A percentile compares a stretch with the other conserved stretches of the same genome.
These are phyloP conservation scores for Brachionus koreanus DNA, from an alignment of 1,140 invertebrate species.

Conservation along the genomic window DNA sequence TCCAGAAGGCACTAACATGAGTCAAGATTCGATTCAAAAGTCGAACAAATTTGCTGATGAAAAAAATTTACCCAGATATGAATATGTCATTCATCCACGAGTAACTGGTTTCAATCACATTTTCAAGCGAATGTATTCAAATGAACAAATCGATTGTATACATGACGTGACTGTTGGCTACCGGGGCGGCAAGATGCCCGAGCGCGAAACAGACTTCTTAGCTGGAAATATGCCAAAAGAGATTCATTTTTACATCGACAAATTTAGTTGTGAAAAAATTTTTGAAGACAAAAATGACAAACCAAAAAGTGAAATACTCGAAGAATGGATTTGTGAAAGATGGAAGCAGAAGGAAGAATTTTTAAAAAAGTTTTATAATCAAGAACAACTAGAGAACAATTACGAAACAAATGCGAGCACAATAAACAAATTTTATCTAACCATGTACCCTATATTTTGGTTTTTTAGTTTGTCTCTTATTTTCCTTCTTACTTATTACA, in stretches of 20 bases:
- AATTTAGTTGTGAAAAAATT: slow-evolving; percentile 5
- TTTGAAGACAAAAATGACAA: background rate
- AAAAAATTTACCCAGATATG: slow-evolving; percentile 67
- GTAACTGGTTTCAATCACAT: slow-evolving; percentile 74
- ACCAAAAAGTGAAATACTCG: background rate
- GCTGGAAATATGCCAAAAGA: slow-evolving; percentile 17
- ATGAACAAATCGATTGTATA: slow-evolving; percentile 52
- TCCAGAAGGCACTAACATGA: slow-evolving; percentile 82
- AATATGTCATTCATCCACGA: slow-evolving; percentile 75
- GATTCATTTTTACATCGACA: slow-evolving; percentile 28
- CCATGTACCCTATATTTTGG: background rate
- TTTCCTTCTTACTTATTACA: background rate
- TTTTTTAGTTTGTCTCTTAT: background rate
- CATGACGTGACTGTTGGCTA: slow-evolving; percentile 39
- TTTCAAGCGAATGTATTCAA: slow-evolving; percentile 65
- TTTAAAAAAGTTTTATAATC: slow-evolving; percentile 17
- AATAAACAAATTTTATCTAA: background rate
- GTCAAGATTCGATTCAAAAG: slow-evolving; percentile 66
- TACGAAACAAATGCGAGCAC: background rate
- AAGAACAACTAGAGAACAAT: background rate
- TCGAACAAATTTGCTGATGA: slow-evolving; percentile 71
- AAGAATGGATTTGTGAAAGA: slow-evolving; percentile 16
- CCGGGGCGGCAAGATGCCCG: slow-evolving; percentile 12
- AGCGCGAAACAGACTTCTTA: slow-evolving; percentile 10
- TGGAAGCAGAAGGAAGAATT: slow-evolving; percentile 30